Percentiles rank a stretch among this genome's conserved stretches.
Evolutionary conservation across 2,888 invertebrate species (phyloP).

Genomic region (Ochropleura leucogaster): DNA sequence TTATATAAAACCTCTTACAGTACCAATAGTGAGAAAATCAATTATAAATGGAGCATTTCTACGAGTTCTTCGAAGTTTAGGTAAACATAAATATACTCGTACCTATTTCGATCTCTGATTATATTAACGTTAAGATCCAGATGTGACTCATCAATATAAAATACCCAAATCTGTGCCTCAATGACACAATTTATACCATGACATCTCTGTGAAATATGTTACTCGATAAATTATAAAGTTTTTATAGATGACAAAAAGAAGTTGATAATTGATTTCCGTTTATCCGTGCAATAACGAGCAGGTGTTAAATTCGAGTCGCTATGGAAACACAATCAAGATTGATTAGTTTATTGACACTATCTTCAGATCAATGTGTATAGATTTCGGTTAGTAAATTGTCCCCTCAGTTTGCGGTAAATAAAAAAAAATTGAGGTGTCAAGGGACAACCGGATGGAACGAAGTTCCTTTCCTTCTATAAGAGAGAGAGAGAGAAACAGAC

Average conservation of each 20-base stretch:
- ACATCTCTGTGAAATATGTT: not conserved
- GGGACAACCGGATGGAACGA: no score
- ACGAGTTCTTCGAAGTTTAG: not conserved
- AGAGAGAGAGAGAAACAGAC: no score
- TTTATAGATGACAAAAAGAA: not conserved
- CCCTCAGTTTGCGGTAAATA: no score
- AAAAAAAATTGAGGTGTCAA: no score
- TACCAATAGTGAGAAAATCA: no score
- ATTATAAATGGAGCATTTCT: no score
- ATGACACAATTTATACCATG: not conserved
- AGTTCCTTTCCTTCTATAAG: no score
- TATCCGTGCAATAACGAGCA: not conserved
- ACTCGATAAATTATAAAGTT: slow-evolving; percentile 1
- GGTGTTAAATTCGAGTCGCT: slow-evolving; percentile 9
- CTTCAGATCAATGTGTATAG: not conserved
- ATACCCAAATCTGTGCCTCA: not conserved
- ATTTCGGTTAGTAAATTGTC: no score
- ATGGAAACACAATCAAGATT: slow-evolving; percentile 6
- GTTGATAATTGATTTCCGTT: slow-evolving; percentile 20
- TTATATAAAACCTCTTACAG: no score
- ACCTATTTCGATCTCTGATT: not conserved
- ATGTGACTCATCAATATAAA: not conserved
- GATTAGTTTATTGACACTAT: slow-evolving; percentile 7
- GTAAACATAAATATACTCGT: not conserved
- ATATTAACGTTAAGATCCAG: not conserved